These are phyloP conservation scores for Aphelenchoides bicaudatus DNA, from an alignment of 2,888 invertebrate genomes.

Conservation along the genomic window DNA sequence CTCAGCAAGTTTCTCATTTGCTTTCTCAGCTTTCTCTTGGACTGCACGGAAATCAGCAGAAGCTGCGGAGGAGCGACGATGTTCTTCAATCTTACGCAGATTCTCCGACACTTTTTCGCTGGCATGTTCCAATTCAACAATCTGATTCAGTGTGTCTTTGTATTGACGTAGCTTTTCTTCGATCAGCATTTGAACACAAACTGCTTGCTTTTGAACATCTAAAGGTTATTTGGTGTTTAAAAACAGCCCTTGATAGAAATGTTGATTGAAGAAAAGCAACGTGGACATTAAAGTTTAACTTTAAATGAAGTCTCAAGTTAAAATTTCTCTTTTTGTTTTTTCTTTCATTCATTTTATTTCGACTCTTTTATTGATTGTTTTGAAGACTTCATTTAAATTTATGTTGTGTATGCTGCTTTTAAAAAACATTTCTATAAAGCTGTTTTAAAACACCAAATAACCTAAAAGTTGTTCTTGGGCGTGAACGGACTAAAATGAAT, in stretches of 20 bases:
- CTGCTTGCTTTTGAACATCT: constrained; percentile 73
- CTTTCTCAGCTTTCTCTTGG: background rate
- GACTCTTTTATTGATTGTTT: too few species aligned
- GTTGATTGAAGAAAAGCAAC: background rate
- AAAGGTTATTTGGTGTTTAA: too few species aligned
- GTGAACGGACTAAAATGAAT: constrained; percentile 74
- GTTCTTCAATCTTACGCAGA: constrained; percentile 55
- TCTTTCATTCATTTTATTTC: too few species aligned
- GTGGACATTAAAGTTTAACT: constrained; percentile 6
- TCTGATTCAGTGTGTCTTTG: constrained; percentile 79
- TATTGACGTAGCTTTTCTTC: constrained; percentile 79
- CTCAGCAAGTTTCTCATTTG: constrained; percentile 20
- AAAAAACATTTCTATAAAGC: too few species aligned
- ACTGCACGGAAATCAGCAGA: constrained; percentile 26
- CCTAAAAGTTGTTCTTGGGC: constrained; percentile 79
- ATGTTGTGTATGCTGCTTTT: too few species aligned
- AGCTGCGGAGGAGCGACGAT: constrained; percentile 36
- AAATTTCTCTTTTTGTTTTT: too few species aligned
- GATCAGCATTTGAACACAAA: constrained; percentile 82
- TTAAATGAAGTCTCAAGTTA: too few species aligned
- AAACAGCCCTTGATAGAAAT: too few species aligned
- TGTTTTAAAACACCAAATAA: too few species aligned
- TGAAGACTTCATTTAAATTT: too few species aligned
- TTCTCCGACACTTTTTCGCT: constrained; percentile 59
- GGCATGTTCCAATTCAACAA: constrained; percentile 79